Evolutionary conservation across 2,113 vertebrate species (phyloP).

Genomic region (Cavia porcellus): DNA sequence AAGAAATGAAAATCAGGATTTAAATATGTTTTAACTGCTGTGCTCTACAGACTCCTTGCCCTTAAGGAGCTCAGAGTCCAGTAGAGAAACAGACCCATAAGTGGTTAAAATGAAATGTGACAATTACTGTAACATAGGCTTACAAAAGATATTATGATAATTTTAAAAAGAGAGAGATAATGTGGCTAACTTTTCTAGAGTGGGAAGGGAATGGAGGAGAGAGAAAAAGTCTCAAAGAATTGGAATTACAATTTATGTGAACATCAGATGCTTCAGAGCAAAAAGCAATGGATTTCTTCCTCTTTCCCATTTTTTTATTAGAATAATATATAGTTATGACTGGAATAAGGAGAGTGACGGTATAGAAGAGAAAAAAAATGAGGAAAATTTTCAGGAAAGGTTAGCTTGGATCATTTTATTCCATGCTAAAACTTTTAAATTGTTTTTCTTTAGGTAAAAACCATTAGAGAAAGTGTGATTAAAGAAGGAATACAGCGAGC

Average conservation of each 20-base stretch:
- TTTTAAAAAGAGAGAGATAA: not conserved
- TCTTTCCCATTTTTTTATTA: not conserved
- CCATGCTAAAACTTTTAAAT: not conserved
- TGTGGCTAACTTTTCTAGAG: not conserved
- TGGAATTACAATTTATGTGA: not conserved
- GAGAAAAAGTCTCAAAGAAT: not conserved
- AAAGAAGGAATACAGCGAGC: not conserved
- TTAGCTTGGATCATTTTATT: not conserved
- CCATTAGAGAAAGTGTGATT: slow-evolving; percentile 29
- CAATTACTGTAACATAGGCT: not conserved
- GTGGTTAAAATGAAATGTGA: not conserved
- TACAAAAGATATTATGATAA: not conserved
- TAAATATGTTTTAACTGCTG: not conserved
- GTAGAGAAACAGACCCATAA: not conserved
- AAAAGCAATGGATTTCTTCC: fast-evolving
- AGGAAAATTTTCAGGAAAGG: not conserved
- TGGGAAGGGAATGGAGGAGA: not conserved
- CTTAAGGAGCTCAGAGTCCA: not conserved
- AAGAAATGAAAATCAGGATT: not conserved
- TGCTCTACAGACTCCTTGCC: not conserved
- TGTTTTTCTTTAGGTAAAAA: not conserved
- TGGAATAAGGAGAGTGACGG: not conserved
- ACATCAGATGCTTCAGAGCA: not conserved
- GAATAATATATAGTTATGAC: not conserved
- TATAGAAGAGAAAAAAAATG: not conserved